phyloP scores from a whole-genome alignment of 2,113 vertebrate genomes.

The Oryzias javanicus region DNA sequence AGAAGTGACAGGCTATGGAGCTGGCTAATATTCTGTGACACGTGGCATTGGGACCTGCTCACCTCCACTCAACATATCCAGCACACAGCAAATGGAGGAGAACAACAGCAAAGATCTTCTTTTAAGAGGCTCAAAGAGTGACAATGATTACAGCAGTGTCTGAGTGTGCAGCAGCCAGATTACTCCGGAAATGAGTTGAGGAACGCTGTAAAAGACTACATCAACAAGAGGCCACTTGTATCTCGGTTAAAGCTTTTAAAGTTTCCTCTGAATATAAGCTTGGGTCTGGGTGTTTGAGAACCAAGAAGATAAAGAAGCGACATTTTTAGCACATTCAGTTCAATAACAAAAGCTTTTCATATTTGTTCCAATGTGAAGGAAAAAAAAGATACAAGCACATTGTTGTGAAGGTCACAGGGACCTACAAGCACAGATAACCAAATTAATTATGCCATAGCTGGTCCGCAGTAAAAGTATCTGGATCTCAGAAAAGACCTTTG shows the following conservation, averaged over 20 bases:
- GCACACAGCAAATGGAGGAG: constrained; percentile 57
- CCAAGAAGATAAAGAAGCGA: constrained; percentile 60
- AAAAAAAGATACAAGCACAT: constrained; percentile 58
- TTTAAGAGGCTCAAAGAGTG: constrained; percentile 32
- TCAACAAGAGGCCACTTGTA: constrained; percentile 55
- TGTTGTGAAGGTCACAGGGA: constrained; percentile 77
- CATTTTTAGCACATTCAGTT: constrained; percentile 68
- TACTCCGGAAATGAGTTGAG: constrained; percentile 61
- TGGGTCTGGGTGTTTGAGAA: constrained; percentile 23
- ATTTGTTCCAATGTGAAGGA: constrained; percentile 35
- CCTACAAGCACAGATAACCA: constrained; percentile 75
- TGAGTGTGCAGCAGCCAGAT: constrained; percentile 41
- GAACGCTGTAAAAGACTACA: constrained; percentile 50
- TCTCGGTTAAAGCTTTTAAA: constrained; percentile 39
- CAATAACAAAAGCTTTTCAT: constrained; percentile 59
- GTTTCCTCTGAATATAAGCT: constrained; percentile 22
- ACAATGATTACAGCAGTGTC: constrained; percentile 39
- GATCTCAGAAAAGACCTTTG: constrained; percentile 42
- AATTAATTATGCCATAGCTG: constrained; percentile 72
- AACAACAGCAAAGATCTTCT: constrained; percentile 41
- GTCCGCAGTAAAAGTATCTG: constrained; percentile 34
- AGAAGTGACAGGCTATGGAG: constrained; percentile 70
- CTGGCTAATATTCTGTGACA: constrained; percentile 71
- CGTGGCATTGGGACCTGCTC: constrained; percentile 66
- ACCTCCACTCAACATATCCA: constrained; percentile 65